Conservation (phyloP, 2,888 invertebrate genomes). For the Oasisia sp. region DNA sequence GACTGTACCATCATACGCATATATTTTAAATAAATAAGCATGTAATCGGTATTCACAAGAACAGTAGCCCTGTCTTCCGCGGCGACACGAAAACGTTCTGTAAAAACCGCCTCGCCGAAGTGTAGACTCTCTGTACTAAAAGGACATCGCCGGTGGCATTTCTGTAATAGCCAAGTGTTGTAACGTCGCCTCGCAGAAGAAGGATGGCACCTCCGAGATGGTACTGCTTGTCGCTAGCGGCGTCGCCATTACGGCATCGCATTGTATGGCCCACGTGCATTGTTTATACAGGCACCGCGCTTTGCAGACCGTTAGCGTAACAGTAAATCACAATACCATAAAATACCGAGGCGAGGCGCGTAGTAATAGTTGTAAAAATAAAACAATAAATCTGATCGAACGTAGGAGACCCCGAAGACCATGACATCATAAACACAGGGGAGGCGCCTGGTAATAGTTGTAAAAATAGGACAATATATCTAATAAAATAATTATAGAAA, state of each 20-base stretch:
- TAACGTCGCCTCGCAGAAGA: neutral
- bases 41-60: neutral
- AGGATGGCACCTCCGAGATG: neutral
- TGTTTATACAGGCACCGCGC: neutral
- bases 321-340: neutral
- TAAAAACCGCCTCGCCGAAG: neutral
- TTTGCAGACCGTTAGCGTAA: neutral
- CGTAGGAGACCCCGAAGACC: no score
- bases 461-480: no score
- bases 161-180: neutral
- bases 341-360: neutral
- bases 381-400: neutral
- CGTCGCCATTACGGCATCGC: neutral
- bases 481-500: no score
- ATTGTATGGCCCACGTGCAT: neutral
- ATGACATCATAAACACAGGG: no score
- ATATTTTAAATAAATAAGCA: neutral
- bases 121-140: neutral
- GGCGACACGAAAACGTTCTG: neutral
- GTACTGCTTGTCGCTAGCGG: neutral
- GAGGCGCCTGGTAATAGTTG: no score
- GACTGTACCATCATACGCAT: neutral
- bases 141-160: neutral
- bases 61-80: neutral
- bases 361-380: neutral